Evolutionary conservation across 2,113 vertebrate genomes (phyloP).

Genomic region (Catharus bicknelli): DNA sequence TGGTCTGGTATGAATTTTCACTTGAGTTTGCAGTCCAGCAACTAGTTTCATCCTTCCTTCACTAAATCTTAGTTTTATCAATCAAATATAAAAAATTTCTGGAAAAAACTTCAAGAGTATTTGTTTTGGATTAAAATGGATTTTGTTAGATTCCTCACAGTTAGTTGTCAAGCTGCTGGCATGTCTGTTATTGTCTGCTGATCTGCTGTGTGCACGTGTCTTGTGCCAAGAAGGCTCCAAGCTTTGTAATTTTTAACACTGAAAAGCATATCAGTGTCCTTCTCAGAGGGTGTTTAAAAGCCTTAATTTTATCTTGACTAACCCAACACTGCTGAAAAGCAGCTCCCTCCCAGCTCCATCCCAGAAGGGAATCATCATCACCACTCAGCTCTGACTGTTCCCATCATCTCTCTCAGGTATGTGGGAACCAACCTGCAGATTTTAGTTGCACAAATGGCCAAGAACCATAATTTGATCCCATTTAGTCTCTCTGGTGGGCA

Average conservation of each 20-base stretch:
- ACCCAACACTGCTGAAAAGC: background rate
- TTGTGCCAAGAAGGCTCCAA: background rate
- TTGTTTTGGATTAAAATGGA: background rate
- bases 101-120: background rate
- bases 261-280: background rate
- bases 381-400: background rate
- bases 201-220: background rate
- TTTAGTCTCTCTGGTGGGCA: background rate
- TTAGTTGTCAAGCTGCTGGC: background rate
- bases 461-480: background rate
- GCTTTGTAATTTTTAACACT: background rate
- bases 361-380: background rate
- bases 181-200: background rate
- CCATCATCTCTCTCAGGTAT: background rate
- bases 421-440: background rate
- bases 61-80: slow-evolving; percentile 10
- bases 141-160: background rate
- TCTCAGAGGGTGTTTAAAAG: background rate
- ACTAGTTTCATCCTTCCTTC: background rate
- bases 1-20: background rate
- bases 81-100: background rate
- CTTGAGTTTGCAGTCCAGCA: slow-evolving; percentile 19
- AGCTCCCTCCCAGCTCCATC: background rate
- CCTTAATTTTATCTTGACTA: background rate
- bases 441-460: background rate